A percentile compares a stretch with the other conserved stretches of the same genome.
Conservation (phyloP, 2,888 invertebrate species). For the Elgonia sp. region DNA sequence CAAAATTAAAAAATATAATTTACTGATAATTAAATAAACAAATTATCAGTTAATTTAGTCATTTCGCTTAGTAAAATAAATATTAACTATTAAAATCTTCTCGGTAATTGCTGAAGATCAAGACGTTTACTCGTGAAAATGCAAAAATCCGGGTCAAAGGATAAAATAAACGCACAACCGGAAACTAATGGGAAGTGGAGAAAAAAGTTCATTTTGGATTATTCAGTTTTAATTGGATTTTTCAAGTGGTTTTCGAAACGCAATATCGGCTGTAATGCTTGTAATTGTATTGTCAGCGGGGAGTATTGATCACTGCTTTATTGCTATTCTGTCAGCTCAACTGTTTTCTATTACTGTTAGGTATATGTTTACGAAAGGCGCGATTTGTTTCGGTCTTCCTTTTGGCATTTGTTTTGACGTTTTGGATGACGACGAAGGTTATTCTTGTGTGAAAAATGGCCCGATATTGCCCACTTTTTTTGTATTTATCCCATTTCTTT, state of each 20-base stretch:
- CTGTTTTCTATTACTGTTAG: constrained; percentile 51
- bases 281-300: constrained; percentile 62
- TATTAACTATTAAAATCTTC: not conserved
- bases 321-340: constrained; percentile 59
- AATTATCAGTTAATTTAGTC: no score
- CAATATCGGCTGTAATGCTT: constrained; percentile 58
- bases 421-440: constrained; percentile 18
- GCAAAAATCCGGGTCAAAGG: constrained; percentile 26
- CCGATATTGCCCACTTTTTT: constrained; percentile 30
- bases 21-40: no score
- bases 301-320: constrained; percentile 59
- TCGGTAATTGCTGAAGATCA: not conserved
- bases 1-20: no score
- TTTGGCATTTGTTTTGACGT: constrained; percentile 34
- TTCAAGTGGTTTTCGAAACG: constrained; percentile 60
- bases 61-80: not conserved
- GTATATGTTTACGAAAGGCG: constrained; percentile 60
- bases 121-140: not conserved
- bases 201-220: constrained; percentile 45
- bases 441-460: constrained; percentile 1
- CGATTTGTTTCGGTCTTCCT: constrained; percentile 55
- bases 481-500: not conserved
- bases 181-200: constrained; percentile 27
- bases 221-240: constrained; percentile 66
- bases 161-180: not conserved